Conservation (phyloP, 23 tunicate species). For the Oikopleura albicans region DNA sequence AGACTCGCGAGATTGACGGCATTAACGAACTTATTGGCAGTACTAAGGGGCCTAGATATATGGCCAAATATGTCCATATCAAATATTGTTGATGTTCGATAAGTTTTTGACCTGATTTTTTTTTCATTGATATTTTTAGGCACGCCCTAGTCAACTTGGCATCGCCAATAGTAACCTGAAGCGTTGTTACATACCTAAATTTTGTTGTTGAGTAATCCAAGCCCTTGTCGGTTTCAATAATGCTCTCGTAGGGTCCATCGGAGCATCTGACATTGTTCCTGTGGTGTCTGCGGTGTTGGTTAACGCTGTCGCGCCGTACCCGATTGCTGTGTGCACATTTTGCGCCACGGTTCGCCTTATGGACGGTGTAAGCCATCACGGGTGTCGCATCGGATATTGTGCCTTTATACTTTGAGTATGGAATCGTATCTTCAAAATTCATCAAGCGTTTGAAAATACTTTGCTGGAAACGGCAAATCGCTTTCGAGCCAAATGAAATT, state of each 20-base stretch:
- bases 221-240: background rate
- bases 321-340: background rate
- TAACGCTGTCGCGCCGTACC: background rate
- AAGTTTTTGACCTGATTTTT: background rate
- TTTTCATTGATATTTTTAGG: background rate
- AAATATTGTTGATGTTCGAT: background rate
- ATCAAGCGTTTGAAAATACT: background rate
- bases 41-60: no score
- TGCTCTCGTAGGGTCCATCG: background rate
- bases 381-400: background rate
- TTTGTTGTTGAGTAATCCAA: no score
- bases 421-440: background rate
- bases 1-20: no score
- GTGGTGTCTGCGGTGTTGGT: background rate
- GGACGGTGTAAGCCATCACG: background rate
- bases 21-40: no score
- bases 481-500: no score
- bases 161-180: no score
- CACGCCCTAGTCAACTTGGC: no score
- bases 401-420: background rate
- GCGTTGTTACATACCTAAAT: no score
- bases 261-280: background rate
- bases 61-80: background rate
- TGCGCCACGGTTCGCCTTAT: background rate
- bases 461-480: background rate